Base-by-base conservation (phyloP, 2,797 vertebrate genomes). In the Carapus acus region DNA sequence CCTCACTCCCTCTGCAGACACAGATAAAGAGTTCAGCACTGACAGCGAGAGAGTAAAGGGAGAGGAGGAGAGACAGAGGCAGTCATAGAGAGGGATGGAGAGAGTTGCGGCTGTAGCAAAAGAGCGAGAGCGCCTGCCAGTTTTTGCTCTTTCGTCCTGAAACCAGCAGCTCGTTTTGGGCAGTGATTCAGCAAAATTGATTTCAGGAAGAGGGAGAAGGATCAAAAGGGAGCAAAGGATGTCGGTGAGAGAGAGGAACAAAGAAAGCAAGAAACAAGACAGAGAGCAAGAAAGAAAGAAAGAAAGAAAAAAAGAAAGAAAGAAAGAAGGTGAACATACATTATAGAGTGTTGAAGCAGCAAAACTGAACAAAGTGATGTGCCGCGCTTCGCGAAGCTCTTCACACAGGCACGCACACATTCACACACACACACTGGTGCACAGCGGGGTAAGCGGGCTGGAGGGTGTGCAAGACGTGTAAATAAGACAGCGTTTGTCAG, bases 141-240 rank as follows among this genome's bases (percentile, higher is more conserved):
- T 59, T 67, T 69, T 53, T n/a, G n/a, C n/a, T 49, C 29, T 48
- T 44, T 60, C 48, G 38, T 63, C 49, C 70, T 71, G 36, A 65
- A 78, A 68, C 69, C 73, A 74, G 75, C 62, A 65, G 62, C 76
- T 82, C 74, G 71, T 79, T 83, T 83, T 81, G 66, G 76, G 70
- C 81, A 76, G 69, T 83, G 86, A 87, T 79, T 87, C 81, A 83
- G 83, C 85, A 83, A 75, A 85, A 83, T 78, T 76, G 74, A 83
- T 81, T 77, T 75, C 60, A 66, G 63, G 55, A 65, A 71, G 69
- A 62, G 62, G 55, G 57, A 11, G 44, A 3, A 23, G 50, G 49
- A 62, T 46, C 37, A 27, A 22, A 42, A 45, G 22, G 20, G 17
- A 43, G 51, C n/a, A n/a, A n/a, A n/a, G n/a, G n/a, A n/a, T n/a